phyloP scores from a whole-genome alignment of 2,113 vertebrate genomes.

The Craseonycteris thonglongyai region DNA sequence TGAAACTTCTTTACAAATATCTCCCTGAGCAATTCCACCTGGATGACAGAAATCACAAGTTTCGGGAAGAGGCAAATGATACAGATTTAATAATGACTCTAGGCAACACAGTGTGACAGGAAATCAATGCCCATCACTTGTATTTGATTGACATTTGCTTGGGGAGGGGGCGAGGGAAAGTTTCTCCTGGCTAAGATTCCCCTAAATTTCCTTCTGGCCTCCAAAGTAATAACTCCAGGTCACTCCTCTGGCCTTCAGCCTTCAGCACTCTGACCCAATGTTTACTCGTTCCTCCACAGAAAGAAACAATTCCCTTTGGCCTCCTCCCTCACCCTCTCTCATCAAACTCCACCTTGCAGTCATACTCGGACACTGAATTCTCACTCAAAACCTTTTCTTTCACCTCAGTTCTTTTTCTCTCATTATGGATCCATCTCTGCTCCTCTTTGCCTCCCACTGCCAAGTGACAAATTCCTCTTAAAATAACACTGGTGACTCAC shows the following conservation, averaged over 20 bases:
- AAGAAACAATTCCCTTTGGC: neutral
- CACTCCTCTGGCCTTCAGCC: neutral
- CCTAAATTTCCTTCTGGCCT: neutral
- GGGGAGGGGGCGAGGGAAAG: no score
- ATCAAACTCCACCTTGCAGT: neutral
- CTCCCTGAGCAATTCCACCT: neutral
- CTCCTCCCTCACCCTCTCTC: neutral
- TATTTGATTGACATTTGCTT: neutral
- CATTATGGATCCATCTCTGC: neutral
- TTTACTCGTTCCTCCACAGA: neutral
- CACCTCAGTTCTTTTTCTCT: neutral
- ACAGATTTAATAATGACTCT: neutral
- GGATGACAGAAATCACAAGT: neutral
- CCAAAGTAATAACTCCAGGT: neutral
- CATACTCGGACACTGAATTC: accelerated
- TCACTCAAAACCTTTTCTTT: neutral
- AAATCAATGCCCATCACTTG: neutral
- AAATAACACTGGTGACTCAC: slow-evolving; percentile 60
- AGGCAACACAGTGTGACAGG: neutral
- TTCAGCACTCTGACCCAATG: neutral
- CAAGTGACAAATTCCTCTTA: slow-evolving; percentile 45
- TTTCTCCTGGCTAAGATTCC: neutral
- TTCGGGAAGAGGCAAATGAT: neutral
- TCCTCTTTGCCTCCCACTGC: slow-evolving; percentile 49
- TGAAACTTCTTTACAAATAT: neutral